phyloP scores from a whole-genome alignment of 2,888 invertebrate species.

The Embidobia sp. region DNA sequence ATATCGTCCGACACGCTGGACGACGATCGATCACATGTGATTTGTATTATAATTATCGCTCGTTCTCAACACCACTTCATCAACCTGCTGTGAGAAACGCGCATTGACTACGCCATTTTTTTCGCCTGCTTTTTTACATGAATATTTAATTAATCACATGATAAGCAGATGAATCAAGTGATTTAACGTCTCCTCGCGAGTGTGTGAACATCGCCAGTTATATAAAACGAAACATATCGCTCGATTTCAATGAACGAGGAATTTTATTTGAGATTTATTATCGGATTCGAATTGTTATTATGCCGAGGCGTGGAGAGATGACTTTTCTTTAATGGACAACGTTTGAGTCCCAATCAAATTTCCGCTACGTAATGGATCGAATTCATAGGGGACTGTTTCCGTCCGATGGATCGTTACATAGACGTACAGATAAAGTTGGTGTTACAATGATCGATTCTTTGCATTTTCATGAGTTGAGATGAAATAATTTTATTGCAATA shows the following conservation, averaged over 20 bases:
- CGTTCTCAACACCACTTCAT: constrained; percentile 33
- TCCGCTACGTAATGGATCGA: no score
- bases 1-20: constrained; percentile 21
- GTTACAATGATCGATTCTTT: no score
- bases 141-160: constrained; percentile 52
- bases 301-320: constrained; percentile 8
- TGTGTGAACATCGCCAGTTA: constrained; percentile 37
- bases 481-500: no score
- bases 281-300: constrained; percentile 19
- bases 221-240: constrained; percentile 32
- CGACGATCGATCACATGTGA: no score
- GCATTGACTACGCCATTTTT: constrained; percentile 40
- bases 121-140: constrained; percentile 26
- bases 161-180: constrained; percentile 51
- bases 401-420: no score
- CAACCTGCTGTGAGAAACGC: constrained; percentile 53
- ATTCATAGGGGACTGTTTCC: no score
- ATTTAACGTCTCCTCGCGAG: constrained; percentile 31
- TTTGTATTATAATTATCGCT: constrained; percentile 45
- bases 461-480: no score
- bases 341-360: no score
- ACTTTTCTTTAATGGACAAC: constrained; percentile 9
- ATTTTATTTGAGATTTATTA: constrained; percentile 38
- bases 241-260: constrained; percentile 35
- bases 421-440: no score